phyloP scores from a whole-genome alignment of 2,113 vertebrate genomes.

The Oryzias javanicus region DNA sequence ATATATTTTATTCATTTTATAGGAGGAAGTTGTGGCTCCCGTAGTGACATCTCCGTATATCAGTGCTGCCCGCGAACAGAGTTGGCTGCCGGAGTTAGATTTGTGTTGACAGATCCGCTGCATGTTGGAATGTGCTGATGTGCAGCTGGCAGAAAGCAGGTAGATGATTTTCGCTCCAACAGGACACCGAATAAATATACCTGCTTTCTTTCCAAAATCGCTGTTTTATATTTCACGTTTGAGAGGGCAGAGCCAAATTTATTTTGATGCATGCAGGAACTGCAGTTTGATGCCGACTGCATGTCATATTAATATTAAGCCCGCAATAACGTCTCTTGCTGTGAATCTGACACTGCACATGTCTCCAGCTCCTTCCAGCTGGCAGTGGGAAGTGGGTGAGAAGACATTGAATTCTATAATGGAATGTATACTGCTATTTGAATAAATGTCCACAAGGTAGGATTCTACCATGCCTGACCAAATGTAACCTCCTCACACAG shows the following conservation, averaged over 20 bases:
- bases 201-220: neutral
- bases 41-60: slow-evolving; percentile 41
- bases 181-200: slow-evolving; percentile 24
- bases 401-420: neutral
- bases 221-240: neutral
- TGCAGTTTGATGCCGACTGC: slow-evolving; percentile 26
- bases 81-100: slow-evolving; percentile 35
- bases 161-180: slow-evolving; percentile 23
- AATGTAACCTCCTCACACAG: too few relatives aligned
- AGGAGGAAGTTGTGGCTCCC: slow-evolving; percentile 41
- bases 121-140: slow-evolving; percentile 7
- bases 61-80: slow-evolving; percentile 25
- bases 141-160: slow-evolving; percentile 25
- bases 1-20: slow-evolving; percentile 36
- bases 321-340: slow-evolving; percentile 23
- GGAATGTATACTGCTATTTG: neutral
- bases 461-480: too few relatives aligned
- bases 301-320: slow-evolving; percentile 48
- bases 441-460: neutral
- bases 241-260: slow-evolving; percentile 17
- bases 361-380: slow-evolving; percentile 35
- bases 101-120: slow-evolving; percentile 46
- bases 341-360: slow-evolving; percentile 44
- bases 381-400: slow-evolving; percentile 1
- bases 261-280: slow-evolving; percentile 15